Base-by-base conservation (phyloP, 2,797 vertebrate species). In the Enteromius viviparus region DNA sequence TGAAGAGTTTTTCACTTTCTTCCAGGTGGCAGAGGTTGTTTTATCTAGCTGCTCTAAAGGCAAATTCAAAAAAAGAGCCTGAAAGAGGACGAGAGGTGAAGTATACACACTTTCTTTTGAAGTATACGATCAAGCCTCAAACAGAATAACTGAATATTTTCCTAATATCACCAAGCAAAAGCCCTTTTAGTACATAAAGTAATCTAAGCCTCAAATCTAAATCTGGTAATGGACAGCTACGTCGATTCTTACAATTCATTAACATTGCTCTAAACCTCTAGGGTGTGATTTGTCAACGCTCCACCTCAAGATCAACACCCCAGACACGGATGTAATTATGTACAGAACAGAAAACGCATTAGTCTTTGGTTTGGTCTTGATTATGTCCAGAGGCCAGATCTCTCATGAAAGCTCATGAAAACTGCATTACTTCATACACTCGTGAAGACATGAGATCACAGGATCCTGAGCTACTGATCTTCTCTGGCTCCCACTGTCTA, bases 91-190 rank as follows among this genome's bases (percentile, higher is more conserved):
- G 47, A 68, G 64, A 86, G 60, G 21, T 78, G 75, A 62, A 26
- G 14, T 51, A 58, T 42, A 32, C 26, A 47, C 37, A 34, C 10
- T 29, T 68, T 70, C 49, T 76, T 84, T 72, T 84, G 82, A 93
- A 92, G 91, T 90, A 89, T 37, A 88, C 91, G 90, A 92, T 91
- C 89, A 91, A 87, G 83, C 90, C 89, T 94, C 89, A 93, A 93
- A 93, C 90, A 89, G 92, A 93, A 93, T 92, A 90, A 82, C 84
- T 91, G 85, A 92, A 88, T 87, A 92, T 89, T 51, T 58, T 23
- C 34, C n/a, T 49, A 64, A 62, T 23, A 53, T 66, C 21, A 55
- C 10, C 17, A 53, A 51, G 23, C 37, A 81, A 55, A 55, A 68
- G 14, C 4, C 37, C 64, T 76, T 64, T 74, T n/a, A 45, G 62